Evolutionary conservation across 2,113 vertebrate genomes (phyloP).

Genomic region (Vimba vimba): DNA sequence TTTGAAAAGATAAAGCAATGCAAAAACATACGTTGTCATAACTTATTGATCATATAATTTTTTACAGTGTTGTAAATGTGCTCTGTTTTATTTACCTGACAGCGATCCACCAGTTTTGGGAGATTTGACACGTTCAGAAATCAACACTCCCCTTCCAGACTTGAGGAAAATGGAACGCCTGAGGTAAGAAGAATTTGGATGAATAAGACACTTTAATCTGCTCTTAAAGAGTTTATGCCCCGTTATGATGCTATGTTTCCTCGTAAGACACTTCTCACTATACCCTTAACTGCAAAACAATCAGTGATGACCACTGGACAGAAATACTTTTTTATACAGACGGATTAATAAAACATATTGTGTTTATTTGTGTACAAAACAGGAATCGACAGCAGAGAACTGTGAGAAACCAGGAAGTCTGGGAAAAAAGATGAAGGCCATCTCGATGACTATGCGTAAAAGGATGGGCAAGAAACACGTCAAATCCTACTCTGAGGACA

Average conservation of each 20-base stretch:
- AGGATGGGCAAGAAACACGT: conserved; percentile 89
- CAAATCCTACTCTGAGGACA: conserved; percentile 87
- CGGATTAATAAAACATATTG: conserved; percentile 27
- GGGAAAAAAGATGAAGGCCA: conserved; percentile 93
- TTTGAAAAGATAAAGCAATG: no score
- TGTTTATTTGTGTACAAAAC: conserved; percentile 63
- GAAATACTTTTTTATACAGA: background rate
- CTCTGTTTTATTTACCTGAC: conserved; percentile 52
- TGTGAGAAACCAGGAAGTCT: conserved; percentile 83
- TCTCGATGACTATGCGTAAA: conserved; percentile 93
- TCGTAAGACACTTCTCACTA: background rate
- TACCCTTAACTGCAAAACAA: background rate
- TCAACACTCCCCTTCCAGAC: conserved; percentile 70
- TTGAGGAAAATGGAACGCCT: conserved; percentile 77
- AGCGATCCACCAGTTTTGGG: conserved; percentile 90
- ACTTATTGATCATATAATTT: no score
- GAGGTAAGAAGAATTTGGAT: conserved; percentile 64
- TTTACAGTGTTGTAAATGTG: background rate
- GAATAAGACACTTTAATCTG: background rate
- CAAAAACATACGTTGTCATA: no score
- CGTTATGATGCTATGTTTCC: background rate
- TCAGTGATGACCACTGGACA: conserved; percentile 16
- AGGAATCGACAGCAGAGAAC: conserved; percentile 70
- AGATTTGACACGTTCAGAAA: conserved; percentile 83
- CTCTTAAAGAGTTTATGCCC: background rate